These are phyloP conservation scores for Ecliptopera silaceata DNA, from an alignment of 2,888 invertebrate species.

Conservation along the genomic window DNA sequence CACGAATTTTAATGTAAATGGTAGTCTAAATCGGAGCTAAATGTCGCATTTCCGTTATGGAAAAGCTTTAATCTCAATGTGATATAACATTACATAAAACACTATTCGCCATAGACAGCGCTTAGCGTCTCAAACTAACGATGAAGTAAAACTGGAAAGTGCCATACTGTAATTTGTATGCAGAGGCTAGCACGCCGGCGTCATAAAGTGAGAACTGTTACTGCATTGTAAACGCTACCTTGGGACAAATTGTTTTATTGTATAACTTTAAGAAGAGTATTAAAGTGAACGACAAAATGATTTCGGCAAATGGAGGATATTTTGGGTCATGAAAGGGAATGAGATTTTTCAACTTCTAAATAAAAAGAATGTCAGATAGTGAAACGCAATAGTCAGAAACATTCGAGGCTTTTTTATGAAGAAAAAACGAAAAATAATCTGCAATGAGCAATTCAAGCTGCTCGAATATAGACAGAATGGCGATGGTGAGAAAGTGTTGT, in stretches of 20 bases:
- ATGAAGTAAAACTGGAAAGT: constrained; percentile 67
- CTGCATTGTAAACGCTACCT: constrained; percentile 65
- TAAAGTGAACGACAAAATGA: constrained; percentile 15
- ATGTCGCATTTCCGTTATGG: neutral
- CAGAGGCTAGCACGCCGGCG: constrained; percentile 54
- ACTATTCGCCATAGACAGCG: constrained; percentile 36
- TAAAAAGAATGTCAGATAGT: neutral
- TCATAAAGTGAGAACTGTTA: constrained; percentile 63
- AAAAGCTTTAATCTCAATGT: neutral
- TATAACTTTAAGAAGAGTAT: constrained; percentile 42
- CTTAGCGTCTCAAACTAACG: constrained; percentile 53
- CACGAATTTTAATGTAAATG: too few species aligned
- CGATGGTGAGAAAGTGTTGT: too few species aligned
- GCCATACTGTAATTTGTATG: constrained; percentile 67
- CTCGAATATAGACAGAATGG: too few species aligned
- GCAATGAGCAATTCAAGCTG: too few species aligned
- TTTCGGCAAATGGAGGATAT: constrained; percentile 3
- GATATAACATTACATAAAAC: constrained; percentile 6
- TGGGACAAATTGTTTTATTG: constrained; percentile 57
- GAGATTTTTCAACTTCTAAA: neutral
- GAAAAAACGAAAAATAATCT: neutral
- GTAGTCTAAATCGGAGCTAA: too few species aligned
- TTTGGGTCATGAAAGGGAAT: neutral
- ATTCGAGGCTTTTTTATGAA: neutral
- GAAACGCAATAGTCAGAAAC: neutral